phyloP scores from a whole-genome alignment of 2,113 vertebrate genomes.

The Loxodonta africana region DNA sequence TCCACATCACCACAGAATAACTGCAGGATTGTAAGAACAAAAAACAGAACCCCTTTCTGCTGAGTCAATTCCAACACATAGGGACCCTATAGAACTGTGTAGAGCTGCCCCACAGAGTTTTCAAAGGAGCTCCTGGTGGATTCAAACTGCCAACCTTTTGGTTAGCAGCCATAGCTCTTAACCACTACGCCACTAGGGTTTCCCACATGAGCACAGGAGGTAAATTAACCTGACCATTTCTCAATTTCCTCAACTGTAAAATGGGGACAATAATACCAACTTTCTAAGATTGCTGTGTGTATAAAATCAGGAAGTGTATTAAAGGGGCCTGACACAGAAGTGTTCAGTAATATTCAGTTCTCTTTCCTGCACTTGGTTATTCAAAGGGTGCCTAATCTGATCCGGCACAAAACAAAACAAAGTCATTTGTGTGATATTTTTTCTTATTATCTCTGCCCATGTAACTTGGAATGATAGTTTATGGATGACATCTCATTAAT shows the following conservation, averaged over 20 bases:
- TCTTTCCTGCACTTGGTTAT: background rate
- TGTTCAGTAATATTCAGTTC: background rate
- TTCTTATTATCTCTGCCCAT: background rate
- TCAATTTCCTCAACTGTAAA: background rate
- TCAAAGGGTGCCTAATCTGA: background rate
- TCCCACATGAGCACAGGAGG: background rate
- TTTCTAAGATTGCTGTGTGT: background rate
- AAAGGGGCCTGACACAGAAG: background rate
- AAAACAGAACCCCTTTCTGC: too few relatives aligned
- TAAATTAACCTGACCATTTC: background rate
- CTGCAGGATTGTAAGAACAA: background rate
- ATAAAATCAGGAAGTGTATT: background rate
- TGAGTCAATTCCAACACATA: too few relatives aligned
- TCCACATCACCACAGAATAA: background rate
- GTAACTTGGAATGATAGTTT: background rate
- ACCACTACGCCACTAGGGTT: too few relatives aligned
- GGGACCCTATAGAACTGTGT: too few relatives aligned
- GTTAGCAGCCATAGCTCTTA: too few relatives aligned
- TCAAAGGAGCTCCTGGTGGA: too few relatives aligned
- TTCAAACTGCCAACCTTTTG: too few relatives aligned
- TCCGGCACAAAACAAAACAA: background rate
- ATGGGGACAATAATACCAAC: background rate
- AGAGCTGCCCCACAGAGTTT: too few relatives aligned
- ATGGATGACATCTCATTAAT: conserved; percentile 15
- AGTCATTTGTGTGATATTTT: background rate